Percentiles rank a stretch among this genome's conserved stretches.
phyloP scores from a whole-genome alignment of 2,888 invertebrate species.

The Cremastinae sp. region DNA sequence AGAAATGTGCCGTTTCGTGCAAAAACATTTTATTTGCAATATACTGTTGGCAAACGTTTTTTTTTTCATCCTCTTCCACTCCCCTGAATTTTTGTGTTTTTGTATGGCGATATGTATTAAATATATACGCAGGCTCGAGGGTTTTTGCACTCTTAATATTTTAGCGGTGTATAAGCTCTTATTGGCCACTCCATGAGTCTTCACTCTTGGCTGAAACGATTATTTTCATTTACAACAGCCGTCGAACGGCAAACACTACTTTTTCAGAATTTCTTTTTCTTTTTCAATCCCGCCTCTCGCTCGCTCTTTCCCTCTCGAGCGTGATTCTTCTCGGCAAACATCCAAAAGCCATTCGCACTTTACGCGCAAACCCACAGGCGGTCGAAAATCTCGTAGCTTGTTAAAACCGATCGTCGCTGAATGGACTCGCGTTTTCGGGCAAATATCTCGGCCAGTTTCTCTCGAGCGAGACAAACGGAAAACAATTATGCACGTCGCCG shows the following conservation, averaged over 20 bases:
- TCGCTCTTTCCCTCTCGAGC: too few species aligned
- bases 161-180: conserved; percentile 18
- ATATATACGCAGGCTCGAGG: neutral
- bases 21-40: conserved; percentile 22
- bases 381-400: conserved; percentile 13
- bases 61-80: neutral
- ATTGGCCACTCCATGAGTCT: neutral
- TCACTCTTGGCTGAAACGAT: conserved; percentile 32
- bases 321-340: conserved; percentile 33
- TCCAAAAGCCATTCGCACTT: conserved; percentile 49
- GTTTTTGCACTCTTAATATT: conserved; percentile 45
- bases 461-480: conserved; percentile 39
- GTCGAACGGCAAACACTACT: conserved; percentile 39
- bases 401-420: conserved; percentile 38
- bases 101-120: neutral
- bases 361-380: conserved; percentile 35
- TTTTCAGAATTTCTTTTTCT: conserved; percentile 33
- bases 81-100: neutral
- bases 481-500: conserved; percentile 26
- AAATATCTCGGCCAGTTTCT: conserved; percentile 23
- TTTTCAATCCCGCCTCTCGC: too few species aligned
- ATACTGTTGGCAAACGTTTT: neutral
- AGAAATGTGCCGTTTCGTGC: neutral
- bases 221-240: conserved; percentile 53
- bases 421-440: conserved; percentile 49